Evolutionary conservation across 2,113 vertebrate genomes (phyloP).

Genomic region (Podiceps cristatus): DNA sequence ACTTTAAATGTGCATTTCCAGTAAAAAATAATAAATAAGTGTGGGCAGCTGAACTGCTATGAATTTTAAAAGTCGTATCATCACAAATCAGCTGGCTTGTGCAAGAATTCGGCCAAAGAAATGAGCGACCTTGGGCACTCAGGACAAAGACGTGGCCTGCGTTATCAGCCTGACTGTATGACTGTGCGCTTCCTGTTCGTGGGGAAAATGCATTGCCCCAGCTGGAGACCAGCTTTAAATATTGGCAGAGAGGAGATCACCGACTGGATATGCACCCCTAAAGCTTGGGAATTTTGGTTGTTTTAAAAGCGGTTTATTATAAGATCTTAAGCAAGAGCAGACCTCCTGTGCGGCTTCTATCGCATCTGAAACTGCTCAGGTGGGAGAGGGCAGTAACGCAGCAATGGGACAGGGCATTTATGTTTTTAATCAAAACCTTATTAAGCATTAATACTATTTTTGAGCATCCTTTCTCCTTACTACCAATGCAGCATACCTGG

Average conservation of each 20-base stretch:
- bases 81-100: background rate
- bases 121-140: background rate
- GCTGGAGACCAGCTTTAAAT: background rate
- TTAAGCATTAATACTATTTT: background rate
- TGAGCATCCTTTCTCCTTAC: background rate
- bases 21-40: background rate
- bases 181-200: background rate
- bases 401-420: background rate
- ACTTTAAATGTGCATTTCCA: background rate
- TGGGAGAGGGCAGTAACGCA: background rate
- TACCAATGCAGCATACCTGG: background rate
- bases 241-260: background rate
- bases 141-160: accelerated
- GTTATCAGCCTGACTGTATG: background rate
- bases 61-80: background rate
- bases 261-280: too few species aligned
- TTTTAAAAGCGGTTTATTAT: background rate
- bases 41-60: background rate
- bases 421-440: background rate
- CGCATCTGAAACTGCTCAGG: background rate
- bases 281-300: background rate
- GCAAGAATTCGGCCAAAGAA: background rate
- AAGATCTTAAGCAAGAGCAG: background rate
- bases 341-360: background rate
- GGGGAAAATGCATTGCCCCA: background rate